Conservation (phyloP, 37 sponge, comb jelly and placozoan species). For the Cladorhizidae sp. region DNA sequence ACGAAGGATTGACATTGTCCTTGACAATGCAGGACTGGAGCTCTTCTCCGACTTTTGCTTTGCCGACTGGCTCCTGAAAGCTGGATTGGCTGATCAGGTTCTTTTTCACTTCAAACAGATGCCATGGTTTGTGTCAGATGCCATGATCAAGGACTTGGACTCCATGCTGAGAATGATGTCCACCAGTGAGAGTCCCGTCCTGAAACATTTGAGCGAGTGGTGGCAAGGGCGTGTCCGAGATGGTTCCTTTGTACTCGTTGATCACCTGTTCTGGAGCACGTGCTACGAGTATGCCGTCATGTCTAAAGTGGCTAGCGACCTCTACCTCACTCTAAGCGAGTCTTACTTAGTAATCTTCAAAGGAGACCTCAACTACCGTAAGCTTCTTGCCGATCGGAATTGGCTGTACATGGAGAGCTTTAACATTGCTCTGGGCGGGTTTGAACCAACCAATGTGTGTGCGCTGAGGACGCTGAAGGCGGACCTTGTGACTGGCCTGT, state of each 20-base stretch:
- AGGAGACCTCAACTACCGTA: conserved; percentile 98
- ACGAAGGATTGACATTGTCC: conserved; percentile 80
- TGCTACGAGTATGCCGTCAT: conserved; percentile 88
- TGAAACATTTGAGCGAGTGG: conserved; percentile 53
- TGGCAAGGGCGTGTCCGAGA: conserved; percentile 63
- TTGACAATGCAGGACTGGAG: conserved; percentile 97
- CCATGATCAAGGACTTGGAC: conserved; percentile 68
- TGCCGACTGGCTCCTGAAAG: conserved; percentile 77
- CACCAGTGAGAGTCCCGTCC: conserved; percentile 18
- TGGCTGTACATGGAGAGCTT: conserved; percentile 91
- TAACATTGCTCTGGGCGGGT: conserved; percentile 76
- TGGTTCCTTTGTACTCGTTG: conserved; percentile 46
- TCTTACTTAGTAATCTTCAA: conserved; percentile 88
- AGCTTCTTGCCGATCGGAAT: conserved; percentile 90
- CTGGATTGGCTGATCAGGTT: conserved; percentile 54
- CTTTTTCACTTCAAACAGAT: conserved; percentile 88
- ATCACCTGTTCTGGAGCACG: conserved; percentile 95
- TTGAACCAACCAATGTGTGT: conserved; percentile 83
- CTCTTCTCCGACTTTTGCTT: conserved; percentile 94
- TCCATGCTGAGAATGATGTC: conserved; percentile 77
- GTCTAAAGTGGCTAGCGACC: conserved; percentile 77
- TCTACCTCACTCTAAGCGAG: conserved; percentile 66
- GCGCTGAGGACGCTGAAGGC: conserved; percentile 96
- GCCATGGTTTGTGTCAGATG: conserved; percentile 99
- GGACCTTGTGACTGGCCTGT: conserved; percentile 90